Conservation (phyloP, 2,113 vertebrate species). For the Pseudopodoces humilis region DNA sequence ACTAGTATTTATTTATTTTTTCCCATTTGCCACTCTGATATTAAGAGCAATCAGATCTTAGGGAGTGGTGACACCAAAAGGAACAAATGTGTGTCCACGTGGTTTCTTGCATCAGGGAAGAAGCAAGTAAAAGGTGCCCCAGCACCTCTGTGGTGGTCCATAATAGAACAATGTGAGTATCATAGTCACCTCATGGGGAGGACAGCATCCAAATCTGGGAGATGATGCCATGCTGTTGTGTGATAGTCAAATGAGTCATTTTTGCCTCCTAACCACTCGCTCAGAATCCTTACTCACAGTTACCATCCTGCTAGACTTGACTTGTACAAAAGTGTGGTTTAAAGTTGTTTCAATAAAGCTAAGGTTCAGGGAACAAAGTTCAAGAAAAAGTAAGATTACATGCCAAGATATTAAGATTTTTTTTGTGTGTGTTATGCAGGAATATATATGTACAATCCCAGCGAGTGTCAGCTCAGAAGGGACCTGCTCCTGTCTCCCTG, state of each 20-base stretch:
- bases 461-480: background rate
- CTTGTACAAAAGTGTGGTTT: background rate
- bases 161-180: background rate
- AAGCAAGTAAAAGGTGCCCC: background rate
- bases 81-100: fast-evolving
- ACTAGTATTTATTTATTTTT: background rate
- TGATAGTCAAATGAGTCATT: background rate
- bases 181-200: fast-evolving
- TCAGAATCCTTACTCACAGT: background rate
- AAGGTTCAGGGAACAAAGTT: background rate
- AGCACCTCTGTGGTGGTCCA: fast-evolving
- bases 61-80: background rate
- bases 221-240: background rate
- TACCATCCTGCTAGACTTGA: background rate
- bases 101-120: fast-evolving
- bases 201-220: background rate
- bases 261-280: background rate
- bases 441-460: background rate
- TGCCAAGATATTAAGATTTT: too few relatives aligned
- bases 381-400: background rate
- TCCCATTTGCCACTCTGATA: background rate
- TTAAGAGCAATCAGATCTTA: background rate
- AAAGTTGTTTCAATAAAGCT: background rate
- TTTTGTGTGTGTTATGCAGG: background rate
- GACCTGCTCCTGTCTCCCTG: background rate